Conservation (phyloP, 2,888 invertebrate species). For the Drepana falcataria region DNA sequence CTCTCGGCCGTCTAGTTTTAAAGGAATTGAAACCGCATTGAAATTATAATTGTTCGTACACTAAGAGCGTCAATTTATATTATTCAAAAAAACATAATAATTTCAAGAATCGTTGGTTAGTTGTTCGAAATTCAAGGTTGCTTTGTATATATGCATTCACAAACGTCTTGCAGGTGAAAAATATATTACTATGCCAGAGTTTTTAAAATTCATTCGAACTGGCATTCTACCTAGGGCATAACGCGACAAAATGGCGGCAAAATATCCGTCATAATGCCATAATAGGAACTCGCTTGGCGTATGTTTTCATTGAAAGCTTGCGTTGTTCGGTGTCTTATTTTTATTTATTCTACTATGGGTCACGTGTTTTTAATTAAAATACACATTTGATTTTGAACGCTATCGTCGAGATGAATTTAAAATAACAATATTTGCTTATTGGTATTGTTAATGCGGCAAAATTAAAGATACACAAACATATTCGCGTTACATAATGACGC, state of each 20-base stretch:
- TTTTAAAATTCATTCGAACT: background rate
- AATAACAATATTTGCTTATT: background rate
- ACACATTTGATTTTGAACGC: background rate
- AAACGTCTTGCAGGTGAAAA: background rate
- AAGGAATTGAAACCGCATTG: constrained; percentile 6
- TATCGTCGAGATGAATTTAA: background rate
- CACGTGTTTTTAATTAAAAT: background rate
- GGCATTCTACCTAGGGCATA: constrained; percentile 8
- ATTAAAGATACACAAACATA: background rate
- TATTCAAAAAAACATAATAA: background rate
- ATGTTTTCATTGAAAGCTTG: background rate
- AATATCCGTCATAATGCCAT: constrained; percentile 8
- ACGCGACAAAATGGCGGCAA: constrained; percentile 13
- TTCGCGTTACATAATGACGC: background rate
- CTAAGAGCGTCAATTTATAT: constrained; percentile 4
- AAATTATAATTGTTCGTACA: constrained; percentile 3
- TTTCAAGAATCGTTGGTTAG: background rate
- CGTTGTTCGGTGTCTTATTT: background rate
- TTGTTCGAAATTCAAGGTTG: background rate
- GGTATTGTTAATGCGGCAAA: background rate
- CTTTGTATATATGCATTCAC: background rate
- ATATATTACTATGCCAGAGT: background rate
- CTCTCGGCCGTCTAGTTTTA: constrained; percentile 7
- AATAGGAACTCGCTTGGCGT: constrained; percentile 5
- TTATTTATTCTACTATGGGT: background rate